Percentiles rank a stretch among this genome's conserved stretches.
phyloP scores from a whole-genome alignment of 2,113 vertebrate species.

The Tragulus kanchil region DNA sequence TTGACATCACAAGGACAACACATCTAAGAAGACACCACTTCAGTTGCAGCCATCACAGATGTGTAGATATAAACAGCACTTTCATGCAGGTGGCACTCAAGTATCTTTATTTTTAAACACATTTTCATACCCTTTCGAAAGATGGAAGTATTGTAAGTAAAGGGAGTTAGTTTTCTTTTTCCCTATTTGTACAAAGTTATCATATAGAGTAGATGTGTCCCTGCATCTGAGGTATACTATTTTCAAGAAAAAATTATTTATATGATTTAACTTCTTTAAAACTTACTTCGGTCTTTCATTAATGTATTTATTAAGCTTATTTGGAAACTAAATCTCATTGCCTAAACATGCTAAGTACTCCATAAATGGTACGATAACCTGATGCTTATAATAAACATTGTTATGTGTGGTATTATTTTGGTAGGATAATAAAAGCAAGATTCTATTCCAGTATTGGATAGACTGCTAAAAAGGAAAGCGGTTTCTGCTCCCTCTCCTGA shows the following conservation, averaged over 20 bases:
- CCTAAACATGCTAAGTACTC: not conserved
- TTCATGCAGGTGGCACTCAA: not conserved
- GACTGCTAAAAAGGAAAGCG: not conserved
- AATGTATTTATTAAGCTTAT: not conserved
- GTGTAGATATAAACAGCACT: not conserved
- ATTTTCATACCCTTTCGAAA: not conserved
- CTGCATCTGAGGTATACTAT: not conserved
- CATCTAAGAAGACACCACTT: not conserved
- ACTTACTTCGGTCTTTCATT: not conserved
- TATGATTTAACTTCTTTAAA: not conserved
- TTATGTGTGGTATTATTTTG: not conserved
- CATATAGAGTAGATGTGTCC: not conserved
- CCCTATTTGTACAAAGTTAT: not conserved
- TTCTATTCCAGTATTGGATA: not conserved
- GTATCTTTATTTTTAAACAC: not conserved
- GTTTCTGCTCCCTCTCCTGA: not conserved
- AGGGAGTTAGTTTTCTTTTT: not conserved
- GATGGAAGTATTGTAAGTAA: not conserved
- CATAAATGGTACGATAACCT: not conserved
- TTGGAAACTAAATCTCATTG: not conserved
- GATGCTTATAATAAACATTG: not conserved
- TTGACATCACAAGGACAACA: not conserved
- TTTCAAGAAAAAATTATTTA: conserved; percentile 14
- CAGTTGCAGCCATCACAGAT: not conserved
- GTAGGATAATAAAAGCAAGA: not conserved